These are phyloP conservation scores for Alauda arvensis DNA, from an alignment of 2,797 vertebrate genomes.

Conservation along the genomic window DNA sequence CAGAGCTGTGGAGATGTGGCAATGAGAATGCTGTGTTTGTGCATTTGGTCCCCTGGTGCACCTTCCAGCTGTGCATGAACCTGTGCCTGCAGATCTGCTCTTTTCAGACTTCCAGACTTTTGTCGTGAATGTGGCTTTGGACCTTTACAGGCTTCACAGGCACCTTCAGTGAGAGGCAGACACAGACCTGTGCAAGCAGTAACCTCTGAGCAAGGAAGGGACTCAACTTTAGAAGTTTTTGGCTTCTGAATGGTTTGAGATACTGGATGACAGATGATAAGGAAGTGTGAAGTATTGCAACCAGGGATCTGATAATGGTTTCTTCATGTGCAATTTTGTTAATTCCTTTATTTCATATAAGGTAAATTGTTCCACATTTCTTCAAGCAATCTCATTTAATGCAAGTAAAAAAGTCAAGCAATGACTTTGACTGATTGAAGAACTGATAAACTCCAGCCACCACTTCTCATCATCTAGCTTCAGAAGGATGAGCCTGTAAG, in stretches of 20 bases:
- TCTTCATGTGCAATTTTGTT: not conserved
- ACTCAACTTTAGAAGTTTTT: not conserved
- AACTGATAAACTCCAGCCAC: constrained; percentile 3
- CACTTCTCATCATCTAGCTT: not conserved
- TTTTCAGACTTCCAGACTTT: not conserved
- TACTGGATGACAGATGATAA: not conserved
- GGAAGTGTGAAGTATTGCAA: not conserved
- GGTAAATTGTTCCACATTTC: not conserved
- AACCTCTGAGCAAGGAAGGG: not conserved
- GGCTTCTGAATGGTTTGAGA: not conserved
- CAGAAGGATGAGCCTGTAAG: not conserved
- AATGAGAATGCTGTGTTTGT: not conserved
- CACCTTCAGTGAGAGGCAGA: not conserved
- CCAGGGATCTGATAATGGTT: not conserved
- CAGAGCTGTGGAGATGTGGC: not conserved
- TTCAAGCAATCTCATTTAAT: constrained; percentile 17
- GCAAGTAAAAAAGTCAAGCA: not conserved
- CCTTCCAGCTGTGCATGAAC: not conserved
- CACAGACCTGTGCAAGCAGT: not conserved
- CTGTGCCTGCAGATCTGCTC: not conserved
- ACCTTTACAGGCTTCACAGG: not conserved
- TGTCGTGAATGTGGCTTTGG: rapidly evolving
- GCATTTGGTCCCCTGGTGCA: rapidly evolving
- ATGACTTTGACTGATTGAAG: constrained; percentile 28
- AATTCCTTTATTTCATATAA: not conserved